Evolutionary conservation across 2,888 invertebrate species (phyloP).

Genomic region (Drosophila ezoana): DNA sequence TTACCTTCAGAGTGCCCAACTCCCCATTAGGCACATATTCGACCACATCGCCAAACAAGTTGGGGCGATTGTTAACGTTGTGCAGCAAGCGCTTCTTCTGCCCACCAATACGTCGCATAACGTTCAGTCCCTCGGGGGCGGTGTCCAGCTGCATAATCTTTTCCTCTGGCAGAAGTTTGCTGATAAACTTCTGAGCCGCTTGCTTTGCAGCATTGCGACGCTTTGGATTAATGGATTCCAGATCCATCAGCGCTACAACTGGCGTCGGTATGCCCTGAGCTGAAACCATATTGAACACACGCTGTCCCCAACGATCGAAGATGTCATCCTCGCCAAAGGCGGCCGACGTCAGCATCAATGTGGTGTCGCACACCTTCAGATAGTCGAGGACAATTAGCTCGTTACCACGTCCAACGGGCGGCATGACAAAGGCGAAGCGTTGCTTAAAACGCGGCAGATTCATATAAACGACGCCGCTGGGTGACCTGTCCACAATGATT

Average conservation of each 20-base stretch:
- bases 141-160: slow-evolving; percentile 93
- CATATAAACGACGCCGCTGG: slow-evolving; percentile 90
- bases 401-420: slow-evolving; percentile 89
- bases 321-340: slow-evolving; percentile 87
- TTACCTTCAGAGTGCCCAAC: slow-evolving; percentile 90
- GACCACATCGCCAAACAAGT: slow-evolving; percentile 93
- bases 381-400: slow-evolving; percentile 88
- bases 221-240: slow-evolving; percentile 90
- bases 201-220: slow-evolving; percentile 87
- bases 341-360: slow-evolving; percentile 92
- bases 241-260: slow-evolving; percentile 90
- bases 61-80: slow-evolving; percentile 92
- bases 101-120: slow-evolving; percentile 90
- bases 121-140: slow-evolving; percentile 90
- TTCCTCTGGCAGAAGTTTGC: slow-evolving; percentile 92
- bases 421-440: slow-evolving; percentile 92
- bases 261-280: slow-evolving; percentile 94
- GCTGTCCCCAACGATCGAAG: slow-evolving; percentile 92
- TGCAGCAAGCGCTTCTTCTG: slow-evolving; percentile 92
- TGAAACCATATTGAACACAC: slow-evolving; percentile 90
- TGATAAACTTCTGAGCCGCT: slow-evolving; percentile 85
- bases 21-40: slow-evolving; percentile 87
- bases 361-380: slow-evolving; percentile 94
- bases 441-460: slow-evolving; percentile 94
- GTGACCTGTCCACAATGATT: slow-evolving; percentile 87